phyloP scores from a whole-genome alignment of 2,888 invertebrate genomes.

The Alentia gelatinosa region DNA sequence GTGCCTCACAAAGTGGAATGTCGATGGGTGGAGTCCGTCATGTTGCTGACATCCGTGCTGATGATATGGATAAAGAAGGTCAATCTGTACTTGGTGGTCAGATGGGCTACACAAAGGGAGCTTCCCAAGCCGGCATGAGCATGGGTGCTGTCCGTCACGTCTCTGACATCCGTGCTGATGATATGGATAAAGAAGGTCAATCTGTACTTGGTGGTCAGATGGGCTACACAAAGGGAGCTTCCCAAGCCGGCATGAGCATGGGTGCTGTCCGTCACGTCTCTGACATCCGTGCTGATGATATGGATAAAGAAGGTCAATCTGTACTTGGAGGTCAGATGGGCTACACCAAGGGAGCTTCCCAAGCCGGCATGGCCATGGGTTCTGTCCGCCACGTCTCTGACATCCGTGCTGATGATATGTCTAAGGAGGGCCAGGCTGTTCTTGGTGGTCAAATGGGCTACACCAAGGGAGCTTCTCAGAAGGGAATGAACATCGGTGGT shows the following conservation, averaged over 20 bases:
- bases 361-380: constrained; percentile 78
- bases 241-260: constrained; percentile 76
- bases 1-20: constrained; percentile 78
- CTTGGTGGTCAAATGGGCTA: constrained; percentile 78
- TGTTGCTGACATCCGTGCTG: constrained; percentile 71
- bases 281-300: constrained; percentile 77
- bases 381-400: constrained; percentile 72
- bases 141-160: constrained; percentile 73
- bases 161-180: constrained; percentile 71
- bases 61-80: constrained; percentile 71
- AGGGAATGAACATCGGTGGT: constrained; percentile 77
- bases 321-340: constrained; percentile 78
- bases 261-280: constrained; percentile 77
- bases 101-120: constrained; percentile 77
- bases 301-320: constrained; percentile 70
- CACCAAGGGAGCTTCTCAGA: constrained; percentile 78
- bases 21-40: constrained; percentile 74
- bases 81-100: constrained; percentile 75
- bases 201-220: constrained; percentile 76
- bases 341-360: constrained; percentile 77
- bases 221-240: constrained; percentile 78
- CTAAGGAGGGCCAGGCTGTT: constrained; percentile 71
- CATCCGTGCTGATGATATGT: constrained; percentile 72
- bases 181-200: constrained; percentile 71
- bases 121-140: constrained; percentile 77